Evolutionary conservation across 2,113 vertebrate genomes (phyloP), one percentile per base, ranked within the genome.

Genomic region (Vulpes vulpes): DNA sequence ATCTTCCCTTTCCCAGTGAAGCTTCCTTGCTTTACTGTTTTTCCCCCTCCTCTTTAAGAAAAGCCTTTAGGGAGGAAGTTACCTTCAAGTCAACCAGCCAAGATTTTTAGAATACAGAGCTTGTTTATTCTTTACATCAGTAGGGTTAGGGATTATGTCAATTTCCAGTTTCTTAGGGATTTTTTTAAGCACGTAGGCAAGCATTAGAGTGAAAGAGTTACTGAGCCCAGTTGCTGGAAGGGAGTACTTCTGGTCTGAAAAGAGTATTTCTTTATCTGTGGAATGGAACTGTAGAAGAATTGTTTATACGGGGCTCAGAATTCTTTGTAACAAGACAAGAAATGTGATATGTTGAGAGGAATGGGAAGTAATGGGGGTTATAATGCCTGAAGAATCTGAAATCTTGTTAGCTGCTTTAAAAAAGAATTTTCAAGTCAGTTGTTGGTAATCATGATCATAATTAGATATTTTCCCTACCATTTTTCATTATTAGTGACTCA

Each of bases 91-190:
- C 86, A 97, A 87, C 4, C 12, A 43, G 7, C 38, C n/a, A 76
- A 60, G 30, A 67, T 32, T 76, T 95, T 93, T 85, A 89, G 59
- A 93, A 84, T 32, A 16, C 16, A 71, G 8, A 69, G 12, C 12
- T 94, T 95, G 11, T 96, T 96, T 85, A 73, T 85, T 93, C 38
- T 93, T 92, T 49, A 69, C 8, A 86, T 89, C 14, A 57, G 17
- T 57, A 92, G 25, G 65, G 16, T 89, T 78, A 82, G 92, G 57
- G 11, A 82, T 69, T 93, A 10, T 69, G 6, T 62, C 9, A 9
- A 62, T 71, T 53, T 20, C 16, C 14, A 78, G 76, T 6, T 71
- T 89, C 27, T 7, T 65, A 96, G 32, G 32, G n/a, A 64, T 32
- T 27, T 92, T 60, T 85, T 80, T 69, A 92, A 86, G 12, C 16